These are phyloP conservation scores for Eupithecia dodoneata DNA, from an alignment of 2,888 invertebrate genomes.

Conservation along the genomic window DNA sequence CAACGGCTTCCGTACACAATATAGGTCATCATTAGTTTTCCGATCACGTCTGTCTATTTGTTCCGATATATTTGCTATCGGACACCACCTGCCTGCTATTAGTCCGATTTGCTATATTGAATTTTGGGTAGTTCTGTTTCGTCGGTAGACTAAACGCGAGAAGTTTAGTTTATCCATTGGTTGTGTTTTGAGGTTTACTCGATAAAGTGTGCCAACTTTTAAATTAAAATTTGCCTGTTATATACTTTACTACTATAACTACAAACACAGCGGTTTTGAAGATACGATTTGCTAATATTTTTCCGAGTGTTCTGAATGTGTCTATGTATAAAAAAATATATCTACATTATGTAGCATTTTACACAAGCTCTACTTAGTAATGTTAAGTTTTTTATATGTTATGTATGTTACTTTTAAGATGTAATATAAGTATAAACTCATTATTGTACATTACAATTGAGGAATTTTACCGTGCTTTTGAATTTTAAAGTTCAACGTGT, in stretches of 20 bases:
- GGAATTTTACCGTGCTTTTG: background rate
- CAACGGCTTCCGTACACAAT: slow-evolving; percentile 17
- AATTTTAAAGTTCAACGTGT: no score
- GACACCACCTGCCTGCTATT: slow-evolving; percentile 67
- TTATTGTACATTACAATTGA: background rate
- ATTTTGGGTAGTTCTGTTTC: slow-evolving; percentile 33
- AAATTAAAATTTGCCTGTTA: background rate
- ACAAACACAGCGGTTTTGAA: no score
- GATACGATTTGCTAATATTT: no score
- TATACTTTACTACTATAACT: no score
- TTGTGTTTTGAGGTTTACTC: background rate
- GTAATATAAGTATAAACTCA: no score
- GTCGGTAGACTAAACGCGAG: slow-evolving; percentile 10
- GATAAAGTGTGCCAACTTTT: background rate
- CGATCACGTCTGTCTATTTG: slow-evolving; percentile 77
- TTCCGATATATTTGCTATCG: slow-evolving; percentile 70
- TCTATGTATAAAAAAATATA: no score
- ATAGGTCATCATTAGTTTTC: slow-evolving; percentile 65
- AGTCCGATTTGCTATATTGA: slow-evolving; percentile 42
- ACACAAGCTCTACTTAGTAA: no score
- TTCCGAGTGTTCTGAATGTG: no score
- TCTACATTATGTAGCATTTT: no score
- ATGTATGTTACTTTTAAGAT: no score
- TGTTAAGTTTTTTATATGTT: no score
- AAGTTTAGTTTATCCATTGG: background rate